A percentile compares a stretch with the other conserved stretches of the same genome.
Conservation (phyloP, 2,113 vertebrate species). For the Melospiza melodia region DNA sequence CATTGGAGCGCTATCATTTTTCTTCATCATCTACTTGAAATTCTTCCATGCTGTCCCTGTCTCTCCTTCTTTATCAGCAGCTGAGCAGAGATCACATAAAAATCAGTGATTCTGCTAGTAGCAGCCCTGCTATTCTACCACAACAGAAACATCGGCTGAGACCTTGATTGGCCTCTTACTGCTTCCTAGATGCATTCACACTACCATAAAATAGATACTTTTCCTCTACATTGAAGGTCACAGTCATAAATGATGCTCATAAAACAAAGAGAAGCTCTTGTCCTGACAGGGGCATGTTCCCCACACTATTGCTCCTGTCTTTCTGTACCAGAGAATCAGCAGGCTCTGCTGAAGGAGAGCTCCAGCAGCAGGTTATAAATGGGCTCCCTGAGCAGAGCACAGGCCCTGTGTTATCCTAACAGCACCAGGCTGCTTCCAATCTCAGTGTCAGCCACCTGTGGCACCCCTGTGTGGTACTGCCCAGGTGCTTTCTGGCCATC, state of each 20-base stretch:
- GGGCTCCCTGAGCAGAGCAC: background rate
- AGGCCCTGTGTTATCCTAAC: background rate
- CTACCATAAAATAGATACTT: background rate
- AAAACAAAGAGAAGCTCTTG: background rate
- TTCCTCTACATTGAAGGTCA: background rate
- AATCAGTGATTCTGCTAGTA: background rate
- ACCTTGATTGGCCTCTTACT: background rate
- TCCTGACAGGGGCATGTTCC: background rate
- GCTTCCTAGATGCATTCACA: background rate
- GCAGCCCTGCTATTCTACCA: background rate
- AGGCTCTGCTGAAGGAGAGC: background rate
- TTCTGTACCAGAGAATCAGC: background rate
- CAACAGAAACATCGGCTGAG: background rate
- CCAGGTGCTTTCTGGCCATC: background rate
- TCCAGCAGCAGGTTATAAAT: background rate
- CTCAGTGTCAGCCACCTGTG: background rate
- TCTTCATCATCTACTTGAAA: background rate
- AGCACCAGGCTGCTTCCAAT: background rate
- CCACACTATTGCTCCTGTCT: background rate
- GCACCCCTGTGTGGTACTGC: background rate
- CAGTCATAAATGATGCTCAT: constrained; percentile 7
- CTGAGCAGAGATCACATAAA: background rate
- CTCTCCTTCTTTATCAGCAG: background rate
- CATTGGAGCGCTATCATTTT: background rate
- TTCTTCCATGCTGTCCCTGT: background rate